Evolutionary conservation across 2,888 invertebrate species (phyloP).

Genomic region (Pseudoips prasinana): DNA sequence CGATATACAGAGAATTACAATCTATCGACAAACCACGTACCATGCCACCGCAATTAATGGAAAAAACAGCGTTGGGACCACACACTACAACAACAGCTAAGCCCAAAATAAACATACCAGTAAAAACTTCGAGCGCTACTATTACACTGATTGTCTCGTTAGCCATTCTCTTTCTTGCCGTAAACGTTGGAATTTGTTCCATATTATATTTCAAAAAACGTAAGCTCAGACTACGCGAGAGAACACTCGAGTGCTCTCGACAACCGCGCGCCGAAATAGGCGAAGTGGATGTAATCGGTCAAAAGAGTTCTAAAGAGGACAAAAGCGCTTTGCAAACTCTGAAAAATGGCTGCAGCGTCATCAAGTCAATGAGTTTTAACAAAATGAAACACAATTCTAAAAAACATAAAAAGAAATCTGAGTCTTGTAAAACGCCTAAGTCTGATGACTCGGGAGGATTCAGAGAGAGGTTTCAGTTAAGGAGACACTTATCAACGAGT

Average conservation of each 20-base stretch:
- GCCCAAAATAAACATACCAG: conserved; percentile 51
- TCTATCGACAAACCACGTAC: conserved; percentile 64
- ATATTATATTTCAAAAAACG: conserved; percentile 86
- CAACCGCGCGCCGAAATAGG: conserved; percentile 77
- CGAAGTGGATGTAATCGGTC: conserved; percentile 73
- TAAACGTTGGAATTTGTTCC: conserved; percentile 87
- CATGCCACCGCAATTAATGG: conserved; percentile 54
- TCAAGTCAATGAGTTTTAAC: conserved; percentile 78
- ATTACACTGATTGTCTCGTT: conserved; percentile 84
- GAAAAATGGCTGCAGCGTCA: conserved; percentile 82
- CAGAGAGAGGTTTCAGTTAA: conserved; percentile 83
- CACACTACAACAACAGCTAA: conserved; percentile 44
- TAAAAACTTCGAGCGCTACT: conserved; percentile 83
- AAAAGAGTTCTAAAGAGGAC: conserved; percentile 69
- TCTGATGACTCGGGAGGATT: conserved; percentile 81
- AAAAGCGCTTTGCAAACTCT: conserved; percentile 66
- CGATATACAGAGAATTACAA: conserved; percentile 63
- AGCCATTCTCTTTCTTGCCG: conserved; percentile 86
- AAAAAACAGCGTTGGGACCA: conserved; percentile 38
- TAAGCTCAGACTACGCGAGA: conserved; percentile 77
- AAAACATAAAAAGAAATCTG: conserved; percentile 77
- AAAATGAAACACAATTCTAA: conserved; percentile 78
- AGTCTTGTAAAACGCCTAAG: conserved; percentile 79
- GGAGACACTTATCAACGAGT: conserved; percentile 88
- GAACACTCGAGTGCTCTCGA: conserved; percentile 63